Conservation (phyloP, 2,797 vertebrate species). For the Hafferia zeledoni region DNA sequence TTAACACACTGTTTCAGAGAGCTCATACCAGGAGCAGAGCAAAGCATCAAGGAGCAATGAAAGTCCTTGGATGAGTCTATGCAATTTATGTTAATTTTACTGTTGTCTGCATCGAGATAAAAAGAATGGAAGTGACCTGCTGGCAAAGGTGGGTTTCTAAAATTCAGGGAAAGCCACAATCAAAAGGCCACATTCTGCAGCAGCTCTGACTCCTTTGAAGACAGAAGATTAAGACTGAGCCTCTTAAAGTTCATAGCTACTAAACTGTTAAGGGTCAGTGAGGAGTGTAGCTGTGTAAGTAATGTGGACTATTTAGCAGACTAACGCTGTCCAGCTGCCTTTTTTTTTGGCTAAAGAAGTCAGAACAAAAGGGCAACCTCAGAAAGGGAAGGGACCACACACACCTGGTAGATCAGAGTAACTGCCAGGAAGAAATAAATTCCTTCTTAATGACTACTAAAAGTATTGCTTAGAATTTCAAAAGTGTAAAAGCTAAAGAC, state of each 20-base stretch:
- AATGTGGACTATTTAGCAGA: constrained; percentile 51
- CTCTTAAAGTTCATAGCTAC: constrained; percentile 42
- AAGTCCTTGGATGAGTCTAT: background rate
- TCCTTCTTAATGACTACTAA: background rate
- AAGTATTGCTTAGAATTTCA: background rate
- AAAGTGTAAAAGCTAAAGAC: background rate
- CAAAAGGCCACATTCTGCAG: constrained; percentile 48
- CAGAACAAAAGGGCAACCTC: constrained; percentile 52
- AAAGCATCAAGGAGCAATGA: background rate
- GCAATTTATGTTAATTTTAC: background rate
- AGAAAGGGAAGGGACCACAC: constrained; percentile 47
- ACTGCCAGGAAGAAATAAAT: constrained; percentile 36
- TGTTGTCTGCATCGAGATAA: background rate
- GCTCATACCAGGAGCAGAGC: background rate
- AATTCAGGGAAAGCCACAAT: constrained; percentile 32
- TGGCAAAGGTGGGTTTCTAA: constrained; percentile 7
- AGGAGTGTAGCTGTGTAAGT: constrained; percentile 33
- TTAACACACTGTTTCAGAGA: background rate
- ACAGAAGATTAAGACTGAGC: constrained; percentile 52
- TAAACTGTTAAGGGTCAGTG: constrained; percentile 64
- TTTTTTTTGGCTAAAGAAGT: background rate
- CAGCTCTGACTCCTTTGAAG: constrained; percentile 61
- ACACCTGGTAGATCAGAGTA: constrained; percentile 38
- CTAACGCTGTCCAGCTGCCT: constrained; percentile 2
- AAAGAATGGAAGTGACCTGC: background rate